Evolutionary conservation across 1,140 invertebrate species (phyloP).

Genomic region (Drosophila ironensis): DNA sequence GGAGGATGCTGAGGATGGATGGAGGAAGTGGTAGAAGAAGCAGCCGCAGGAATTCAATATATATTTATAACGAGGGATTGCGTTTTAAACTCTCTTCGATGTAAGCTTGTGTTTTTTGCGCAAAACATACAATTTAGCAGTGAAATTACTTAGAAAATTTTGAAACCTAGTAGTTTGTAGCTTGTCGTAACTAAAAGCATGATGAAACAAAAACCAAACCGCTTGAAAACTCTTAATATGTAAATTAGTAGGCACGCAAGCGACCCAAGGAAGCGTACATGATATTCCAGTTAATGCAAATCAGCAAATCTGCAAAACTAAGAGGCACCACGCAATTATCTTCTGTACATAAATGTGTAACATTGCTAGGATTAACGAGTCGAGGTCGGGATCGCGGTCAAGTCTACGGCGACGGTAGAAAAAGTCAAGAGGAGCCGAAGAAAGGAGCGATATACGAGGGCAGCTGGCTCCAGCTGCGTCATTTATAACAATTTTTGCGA

Average conservation of each 20-base stretch:
- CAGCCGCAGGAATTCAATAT: slow-evolving; percentile 47
- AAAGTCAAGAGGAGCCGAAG: not conserved
- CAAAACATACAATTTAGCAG: slow-evolving; percentile 52
- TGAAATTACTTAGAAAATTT: slow-evolving; percentile 63
- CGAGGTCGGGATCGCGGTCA: slow-evolving; percentile 11
- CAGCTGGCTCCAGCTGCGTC: slow-evolving; percentile 1
- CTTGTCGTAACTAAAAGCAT: slow-evolving; percentile 28
- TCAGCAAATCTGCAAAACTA: too few species aligned
- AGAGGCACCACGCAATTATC: slow-evolving; percentile 56
- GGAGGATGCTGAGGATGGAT: not conserved
- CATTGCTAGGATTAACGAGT: slow-evolving; percentile 60
- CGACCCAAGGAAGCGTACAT: slow-evolving; percentile 13
- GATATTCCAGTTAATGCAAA: slow-evolving; percentile 55
- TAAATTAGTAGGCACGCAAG: slow-evolving; percentile 51
- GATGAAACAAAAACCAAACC: slow-evolving; percentile 3
- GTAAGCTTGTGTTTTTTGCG: slow-evolving; percentile 49
- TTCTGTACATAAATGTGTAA: slow-evolving; percentile 75
- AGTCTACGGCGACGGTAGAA: slow-evolving; percentile 8
- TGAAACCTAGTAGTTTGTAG: slow-evolving; percentile 63
- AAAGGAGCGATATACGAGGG: slow-evolving; percentile 12
- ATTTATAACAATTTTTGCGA: slow-evolving; percentile 58
- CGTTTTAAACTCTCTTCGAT: slow-evolving; percentile 36
- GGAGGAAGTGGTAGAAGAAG: not conserved
- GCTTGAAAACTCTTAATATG: slow-evolving; percentile 58
- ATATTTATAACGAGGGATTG: slow-evolving; percentile 47